These are phyloP conservation scores for Ramphastos sulfuratus DNA, from an alignment of 2,113 vertebrate species.

Conservation along the genomic window DNA sequence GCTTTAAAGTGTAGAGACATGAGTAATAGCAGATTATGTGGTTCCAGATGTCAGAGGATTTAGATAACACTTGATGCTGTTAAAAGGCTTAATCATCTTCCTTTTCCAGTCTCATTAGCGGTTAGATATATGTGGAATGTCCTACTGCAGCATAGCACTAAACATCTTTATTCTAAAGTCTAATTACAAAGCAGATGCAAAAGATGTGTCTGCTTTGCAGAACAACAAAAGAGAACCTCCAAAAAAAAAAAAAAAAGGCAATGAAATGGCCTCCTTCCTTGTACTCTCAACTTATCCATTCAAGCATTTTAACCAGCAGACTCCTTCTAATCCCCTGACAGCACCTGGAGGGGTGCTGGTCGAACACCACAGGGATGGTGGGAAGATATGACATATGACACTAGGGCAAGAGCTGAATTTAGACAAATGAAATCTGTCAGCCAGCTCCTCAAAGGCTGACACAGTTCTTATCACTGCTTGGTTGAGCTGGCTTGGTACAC, in stretches of 20 bases:
- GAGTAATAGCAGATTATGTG: not conserved
- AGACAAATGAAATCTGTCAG: constrained; percentile 85
- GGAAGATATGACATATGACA: constrained; percentile 72
- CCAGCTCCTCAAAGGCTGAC: constrained; percentile 75
- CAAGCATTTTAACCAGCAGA: constrained; percentile 56
- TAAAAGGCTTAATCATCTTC: not conserved
- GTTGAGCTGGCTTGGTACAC: constrained; percentile 75
- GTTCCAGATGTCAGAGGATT: not conserved
- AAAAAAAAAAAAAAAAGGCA: not conserved
- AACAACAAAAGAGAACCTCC: not conserved
- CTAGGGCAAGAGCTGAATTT: constrained; percentile 71
- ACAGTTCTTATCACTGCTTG: constrained; percentile 75
- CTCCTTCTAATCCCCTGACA: constrained; percentile 63
- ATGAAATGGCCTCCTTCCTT: not conserved
- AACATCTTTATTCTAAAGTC: not conserved
- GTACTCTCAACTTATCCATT: constrained; percentile 41
- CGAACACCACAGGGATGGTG: constrained; percentile 56
- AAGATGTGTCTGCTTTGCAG: not conserved
- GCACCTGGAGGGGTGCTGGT: constrained; percentile 63
- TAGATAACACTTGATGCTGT: not conserved
- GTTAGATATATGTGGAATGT: not conserved
- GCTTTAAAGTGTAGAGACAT: not conserved
- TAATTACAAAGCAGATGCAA: not conserved
- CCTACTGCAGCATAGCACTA: not conserved
- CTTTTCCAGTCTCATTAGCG: not conserved